These are phyloP conservation scores for Troides aeacus DNA, from an alignment of 2,888 invertebrate genomes.

Conservation along the genomic window DNA sequence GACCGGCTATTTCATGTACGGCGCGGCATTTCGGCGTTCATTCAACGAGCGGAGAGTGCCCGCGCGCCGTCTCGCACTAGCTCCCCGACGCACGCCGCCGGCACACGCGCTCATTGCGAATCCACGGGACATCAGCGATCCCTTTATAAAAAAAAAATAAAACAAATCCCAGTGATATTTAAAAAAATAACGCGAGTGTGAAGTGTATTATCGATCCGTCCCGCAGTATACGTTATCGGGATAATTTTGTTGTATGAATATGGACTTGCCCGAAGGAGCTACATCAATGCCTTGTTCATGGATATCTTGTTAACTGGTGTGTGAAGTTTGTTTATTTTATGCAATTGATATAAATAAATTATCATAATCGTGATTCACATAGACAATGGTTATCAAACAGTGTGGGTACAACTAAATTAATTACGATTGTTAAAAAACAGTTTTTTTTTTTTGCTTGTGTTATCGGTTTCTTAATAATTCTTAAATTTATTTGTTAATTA, in stretches of 20 bases:
- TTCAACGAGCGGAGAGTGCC: slow-evolving; percentile 77
- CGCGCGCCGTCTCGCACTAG: slow-evolving; percentile 70
- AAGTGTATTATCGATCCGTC: slow-evolving; percentile 50
- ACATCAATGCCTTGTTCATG: slow-evolving; percentile 79
- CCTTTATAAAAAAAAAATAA: slow-evolving; percentile 28
- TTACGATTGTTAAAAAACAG: slow-evolving; percentile 29
- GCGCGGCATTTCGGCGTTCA: slow-evolving; percentile 78
- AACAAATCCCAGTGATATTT: slow-evolving; percentile 35
- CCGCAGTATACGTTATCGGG: slow-evolving; percentile 49
- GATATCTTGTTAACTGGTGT: slow-evolving; percentile 79
- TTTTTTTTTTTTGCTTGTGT: neutral
- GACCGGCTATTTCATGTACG: slow-evolving; percentile 77
- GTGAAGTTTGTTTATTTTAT: slow-evolving; percentile 51
- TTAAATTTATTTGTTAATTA: too few species aligned
- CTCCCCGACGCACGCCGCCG: slow-evolving; percentile 49
- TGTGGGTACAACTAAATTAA: slow-evolving; percentile 32
- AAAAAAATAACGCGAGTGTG: slow-evolving; percentile 44
- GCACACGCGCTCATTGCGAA: slow-evolving; percentile 57
- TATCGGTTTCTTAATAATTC: neutral
- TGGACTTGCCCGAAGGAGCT: slow-evolving; percentile 75
- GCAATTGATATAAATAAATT: slow-evolving; percentile 10
- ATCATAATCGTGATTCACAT: slow-evolving; percentile 15
- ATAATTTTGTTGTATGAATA: slow-evolving; percentile 66
- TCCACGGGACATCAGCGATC: slow-evolving; percentile 48
- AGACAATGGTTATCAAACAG: slow-evolving; percentile 22